These are phyloP conservation scores for Synchiropus splendidus DNA, from an alignment of 2,113 vertebrate genomes.

Conservation along the genomic window DNA sequence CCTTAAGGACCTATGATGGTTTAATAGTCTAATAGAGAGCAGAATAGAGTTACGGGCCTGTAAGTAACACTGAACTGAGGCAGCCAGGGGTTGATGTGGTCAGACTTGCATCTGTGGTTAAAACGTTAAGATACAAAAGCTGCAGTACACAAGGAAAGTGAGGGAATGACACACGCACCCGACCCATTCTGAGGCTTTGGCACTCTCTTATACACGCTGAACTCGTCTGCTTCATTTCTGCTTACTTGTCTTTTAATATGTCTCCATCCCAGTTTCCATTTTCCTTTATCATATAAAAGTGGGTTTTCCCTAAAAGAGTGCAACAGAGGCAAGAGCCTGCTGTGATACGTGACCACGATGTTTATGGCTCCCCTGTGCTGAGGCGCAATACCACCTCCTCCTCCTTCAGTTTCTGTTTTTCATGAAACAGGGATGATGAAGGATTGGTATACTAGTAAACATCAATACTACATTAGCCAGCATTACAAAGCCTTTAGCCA, in stretches of 20 bases:
- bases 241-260: constrained; percentile 5
- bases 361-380: constrained; percentile 58
- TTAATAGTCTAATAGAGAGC: constrained; percentile 63
- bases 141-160: constrained; percentile 31
- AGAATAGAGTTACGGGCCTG: constrained; percentile 56
- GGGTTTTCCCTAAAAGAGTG: constrained; percentile 19
- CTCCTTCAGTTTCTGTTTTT: constrained; percentile 25
- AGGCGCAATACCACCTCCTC: constrained; percentile 40
- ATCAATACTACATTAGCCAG: constrained; percentile 76
- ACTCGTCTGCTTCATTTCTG: constrained; percentile 11
- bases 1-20: constrained; percentile 69
- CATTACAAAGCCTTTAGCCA: constrained; percentile 58
- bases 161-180: constrained; percentile 34
- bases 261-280: too few species aligned
- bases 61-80: constrained; percentile 40
- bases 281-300: too few species aligned
- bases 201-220: constrained; percentile 25
- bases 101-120: constrained; percentile 56
- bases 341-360: constrained; percentile 30
- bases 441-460: constrained; percentile 59
- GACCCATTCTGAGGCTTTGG: constrained; percentile 25
- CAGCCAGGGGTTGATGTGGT: constrained; percentile 71
- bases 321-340: constrained; percentile 20
- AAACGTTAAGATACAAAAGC: constrained; percentile 46
- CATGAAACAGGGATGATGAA: constrained; percentile 59